phyloP scores from a whole-genome alignment of 2,113 vertebrate genomes.

The Coreoperca whiteheadi region DNA sequence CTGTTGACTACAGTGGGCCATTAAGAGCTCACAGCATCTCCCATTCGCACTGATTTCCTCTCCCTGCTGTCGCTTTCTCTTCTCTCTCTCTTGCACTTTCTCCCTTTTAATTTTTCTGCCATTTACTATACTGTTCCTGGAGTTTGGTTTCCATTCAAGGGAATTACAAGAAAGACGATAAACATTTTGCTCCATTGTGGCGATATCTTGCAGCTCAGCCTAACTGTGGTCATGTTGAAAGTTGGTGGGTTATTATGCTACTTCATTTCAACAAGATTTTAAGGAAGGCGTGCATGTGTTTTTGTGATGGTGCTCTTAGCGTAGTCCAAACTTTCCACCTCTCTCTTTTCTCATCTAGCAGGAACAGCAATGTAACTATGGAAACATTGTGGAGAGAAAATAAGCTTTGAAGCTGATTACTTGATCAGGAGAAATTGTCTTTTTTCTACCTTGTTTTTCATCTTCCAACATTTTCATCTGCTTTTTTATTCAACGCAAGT shows the following conservation, averaged over 20 bases:
- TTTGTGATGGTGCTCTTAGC: constrained; percentile 19
- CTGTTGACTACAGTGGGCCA: constrained; percentile 60
- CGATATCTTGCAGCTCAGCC: constrained; percentile 1
- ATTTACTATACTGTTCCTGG: constrained; percentile 23
- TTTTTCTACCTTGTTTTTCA: constrained; percentile 1
- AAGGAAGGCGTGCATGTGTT: not conserved
- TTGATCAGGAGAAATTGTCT: constrained; percentile 14
- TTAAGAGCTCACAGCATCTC: constrained; percentile 48
- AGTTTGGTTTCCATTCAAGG: constrained; percentile 23
- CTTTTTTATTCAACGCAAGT: constrained; percentile 2
- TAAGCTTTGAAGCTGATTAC: constrained; percentile 38
- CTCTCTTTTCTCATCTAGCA: not conserved
- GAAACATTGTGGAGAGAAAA: constrained; percentile 35
- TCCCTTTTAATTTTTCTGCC: constrained; percentile 15
- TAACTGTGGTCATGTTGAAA: not conserved
- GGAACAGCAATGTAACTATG: constrained; percentile 32
- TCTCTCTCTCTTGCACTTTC: not conserved
- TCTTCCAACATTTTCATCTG: constrained; percentile 14
- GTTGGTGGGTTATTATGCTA: constrained; percentile 11
- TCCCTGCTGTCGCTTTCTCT: constrained; percentile 23
- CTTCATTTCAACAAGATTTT: constrained; percentile 33
- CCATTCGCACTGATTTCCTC: constrained; percentile 42
- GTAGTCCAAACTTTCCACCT: not conserved
- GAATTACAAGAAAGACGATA: constrained; percentile 27
- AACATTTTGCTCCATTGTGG: constrained; percentile 22